These are phyloP conservation scores for Scartelaos histophorus DNA, from an alignment of 2,113 vertebrate genomes.

Conservation along the genomic window DNA sequence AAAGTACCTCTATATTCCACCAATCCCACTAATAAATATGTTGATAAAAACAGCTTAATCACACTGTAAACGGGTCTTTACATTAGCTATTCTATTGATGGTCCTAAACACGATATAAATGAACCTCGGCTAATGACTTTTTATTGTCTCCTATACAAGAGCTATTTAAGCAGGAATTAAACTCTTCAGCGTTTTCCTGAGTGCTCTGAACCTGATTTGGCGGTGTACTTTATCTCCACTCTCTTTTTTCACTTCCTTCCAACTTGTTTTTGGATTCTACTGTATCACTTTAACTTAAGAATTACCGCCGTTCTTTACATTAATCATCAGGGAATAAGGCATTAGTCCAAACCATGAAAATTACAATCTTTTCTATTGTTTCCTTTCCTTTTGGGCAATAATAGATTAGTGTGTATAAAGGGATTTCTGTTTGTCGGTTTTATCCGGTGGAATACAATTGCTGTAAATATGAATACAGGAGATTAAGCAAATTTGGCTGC, in stretches of 20 bases:
- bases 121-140: conserved; percentile 71
- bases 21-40: neutral
- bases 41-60: conserved; percentile 19
- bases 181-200: conserved; percentile 53
- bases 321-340: conserved; percentile 66
- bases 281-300: conserved; percentile 59
- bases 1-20: neutral
- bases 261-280: conserved; percentile 50
- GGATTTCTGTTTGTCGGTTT: conserved; percentile 74
- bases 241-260: conserved; percentile 29
- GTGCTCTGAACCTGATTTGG: conserved; percentile 1
- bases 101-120: conserved; percentile 68
- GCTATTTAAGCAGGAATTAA: conserved; percentile 51
- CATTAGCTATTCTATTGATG: conserved; percentile 68
- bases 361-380: conserved; percentile 61
- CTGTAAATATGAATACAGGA: conserved; percentile 74
- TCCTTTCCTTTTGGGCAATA: conserved; percentile 59
- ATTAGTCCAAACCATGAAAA: conserved; percentile 78
- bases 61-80: conserved; percentile 51
- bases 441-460: conserved; percentile 70
- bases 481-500: conserved; percentile 71
- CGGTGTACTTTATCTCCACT: conserved; percentile 6
- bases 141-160: conserved; percentile 54
- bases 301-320: conserved; percentile 67
- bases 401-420: conserved; percentile 67